phyloP scores from a whole-genome alignment of 1,140 invertebrate species.

The Triops longicaudatus region DNA sequence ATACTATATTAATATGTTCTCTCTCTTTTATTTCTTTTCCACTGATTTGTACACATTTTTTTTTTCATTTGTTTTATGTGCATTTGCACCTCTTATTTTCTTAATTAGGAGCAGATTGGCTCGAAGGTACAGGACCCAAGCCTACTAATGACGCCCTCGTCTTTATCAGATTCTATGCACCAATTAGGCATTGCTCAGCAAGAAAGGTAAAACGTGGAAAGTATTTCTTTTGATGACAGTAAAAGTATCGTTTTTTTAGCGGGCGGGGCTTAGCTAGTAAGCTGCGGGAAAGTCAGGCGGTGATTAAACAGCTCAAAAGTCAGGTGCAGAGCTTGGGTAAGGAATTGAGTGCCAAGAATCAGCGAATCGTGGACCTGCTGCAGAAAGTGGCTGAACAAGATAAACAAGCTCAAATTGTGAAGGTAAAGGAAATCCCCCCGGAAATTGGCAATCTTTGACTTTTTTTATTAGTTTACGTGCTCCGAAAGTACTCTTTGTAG shows the following conservation, averaged over 20 bases:
- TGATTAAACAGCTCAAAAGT: not conserved
- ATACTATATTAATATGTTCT: too few species aligned
- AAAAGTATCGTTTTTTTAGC: not conserved
- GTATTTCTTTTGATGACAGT: not conserved
- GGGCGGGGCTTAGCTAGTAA: slow-evolving; percentile 9
- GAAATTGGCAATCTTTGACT: not conserved
- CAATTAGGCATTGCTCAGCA: not conserved
- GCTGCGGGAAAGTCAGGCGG: not conserved
- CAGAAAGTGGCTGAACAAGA: not conserved
- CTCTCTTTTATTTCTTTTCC: too few species aligned
- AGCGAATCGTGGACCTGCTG: not conserved
- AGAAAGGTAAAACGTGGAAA: not conserved
- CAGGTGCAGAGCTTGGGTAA: not conserved
- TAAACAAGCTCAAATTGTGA: not conserved
- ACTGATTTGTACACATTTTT: too few species aligned
- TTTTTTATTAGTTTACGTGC: not conserved
- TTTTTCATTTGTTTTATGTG: too few species aligned
- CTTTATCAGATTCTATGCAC: not conserved
- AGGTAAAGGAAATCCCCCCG: not conserved
- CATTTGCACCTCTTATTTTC: not conserved
- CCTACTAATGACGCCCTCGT: not conserved
- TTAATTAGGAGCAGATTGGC: not conserved
- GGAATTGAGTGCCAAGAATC: not conserved
- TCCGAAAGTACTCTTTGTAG: not conserved
- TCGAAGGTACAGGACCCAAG: not conserved